phyloP scores from a whole-genome alignment of 2,797 vertebrate species.

The Artibeus jamaicensis region DNA sequence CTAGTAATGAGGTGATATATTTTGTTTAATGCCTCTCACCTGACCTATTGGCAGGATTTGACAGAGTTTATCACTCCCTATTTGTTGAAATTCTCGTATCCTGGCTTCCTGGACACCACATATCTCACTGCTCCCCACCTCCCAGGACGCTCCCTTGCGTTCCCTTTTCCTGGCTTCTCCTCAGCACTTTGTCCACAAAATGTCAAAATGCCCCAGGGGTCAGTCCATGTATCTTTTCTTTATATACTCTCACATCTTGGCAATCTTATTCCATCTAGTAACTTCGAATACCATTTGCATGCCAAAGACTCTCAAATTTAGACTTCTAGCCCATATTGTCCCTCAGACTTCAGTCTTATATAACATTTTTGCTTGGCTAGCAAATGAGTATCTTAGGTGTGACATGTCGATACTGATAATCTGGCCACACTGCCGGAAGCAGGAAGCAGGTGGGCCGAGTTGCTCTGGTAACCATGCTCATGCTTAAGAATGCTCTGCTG shows the following conservation, averaged over 20 bases:
- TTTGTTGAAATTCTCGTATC: background rate
- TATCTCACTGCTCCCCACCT: background rate
- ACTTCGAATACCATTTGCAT: background rate
- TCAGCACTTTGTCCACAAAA: background rate
- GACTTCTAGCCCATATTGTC: background rate
- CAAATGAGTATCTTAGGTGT: background rate
- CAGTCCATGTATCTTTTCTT: background rate
- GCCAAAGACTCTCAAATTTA: background rate
- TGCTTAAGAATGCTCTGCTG: too few species aligned
- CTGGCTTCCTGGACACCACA: background rate
- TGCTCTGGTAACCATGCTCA: too few species aligned
- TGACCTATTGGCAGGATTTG: slow-evolving; percentile 45
- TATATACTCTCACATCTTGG: background rate
- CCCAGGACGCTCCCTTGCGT: background rate
- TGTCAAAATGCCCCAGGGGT: background rate
- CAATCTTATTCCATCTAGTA: background rate
- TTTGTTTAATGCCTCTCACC: slow-evolving; percentile 44
- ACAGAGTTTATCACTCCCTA: background rate
- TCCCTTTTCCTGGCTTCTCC: background rate
- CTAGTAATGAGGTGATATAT: background rate
- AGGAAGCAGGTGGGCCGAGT: too few species aligned
- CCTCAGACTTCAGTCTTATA: background rate
- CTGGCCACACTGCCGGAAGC: background rate
- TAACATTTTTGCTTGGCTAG: background rate
- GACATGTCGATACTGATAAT: background rate